Conservation (phyloP, 2,888 invertebrate species). For the Tribolium freemani region DNA sequence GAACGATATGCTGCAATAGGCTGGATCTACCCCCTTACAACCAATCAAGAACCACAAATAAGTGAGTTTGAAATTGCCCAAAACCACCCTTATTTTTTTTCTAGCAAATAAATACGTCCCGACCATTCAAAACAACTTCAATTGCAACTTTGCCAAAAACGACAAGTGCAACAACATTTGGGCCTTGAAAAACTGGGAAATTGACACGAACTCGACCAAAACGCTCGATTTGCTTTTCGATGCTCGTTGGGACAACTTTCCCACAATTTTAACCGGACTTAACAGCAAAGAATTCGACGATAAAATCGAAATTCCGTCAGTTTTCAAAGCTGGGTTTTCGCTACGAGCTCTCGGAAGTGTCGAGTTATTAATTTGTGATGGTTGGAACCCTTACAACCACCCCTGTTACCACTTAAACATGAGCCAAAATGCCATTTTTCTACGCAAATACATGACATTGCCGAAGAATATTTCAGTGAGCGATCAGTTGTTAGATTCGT, state of each 20-base stretch:
- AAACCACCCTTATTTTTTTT: constrained; percentile 40
- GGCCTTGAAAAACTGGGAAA: constrained; percentile 60
- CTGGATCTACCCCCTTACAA: constrained; percentile 62
- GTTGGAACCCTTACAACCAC: constrained; percentile 60
- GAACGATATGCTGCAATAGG: constrained; percentile 61
- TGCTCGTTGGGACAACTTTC: constrained; percentile 62
- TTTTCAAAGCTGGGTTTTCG: constrained; percentile 58
- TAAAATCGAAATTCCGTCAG: constrained; percentile 55
- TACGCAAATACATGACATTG: constrained; percentile 52
- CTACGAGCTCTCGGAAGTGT: constrained; percentile 56
- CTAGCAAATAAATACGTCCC: constrained; percentile 61
- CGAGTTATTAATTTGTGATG: constrained; percentile 61
- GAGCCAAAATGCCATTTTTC: constrained; percentile 53
- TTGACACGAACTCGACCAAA: constrained; percentile 56
- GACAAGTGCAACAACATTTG: constrained; percentile 58
- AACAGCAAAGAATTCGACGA: constrained; percentile 55
- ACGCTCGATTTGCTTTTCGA: constrained; percentile 59
- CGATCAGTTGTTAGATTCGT: constrained; percentile 41
- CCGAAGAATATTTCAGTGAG: constrained; percentile 49
- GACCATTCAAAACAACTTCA: constrained; percentile 55
- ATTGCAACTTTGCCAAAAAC: constrained; percentile 60
- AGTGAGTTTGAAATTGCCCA: constrained; percentile 52
- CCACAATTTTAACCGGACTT: constrained; percentile 56
- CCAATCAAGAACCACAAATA: constrained; percentile 52
- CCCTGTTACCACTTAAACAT: constrained; percentile 62